A percentile compares a stretch with the other conserved stretches of the same genome.
Evolutionary conservation across 2,888 invertebrate species (phyloP).

Genomic region (Chelonus formosanus): DNA sequence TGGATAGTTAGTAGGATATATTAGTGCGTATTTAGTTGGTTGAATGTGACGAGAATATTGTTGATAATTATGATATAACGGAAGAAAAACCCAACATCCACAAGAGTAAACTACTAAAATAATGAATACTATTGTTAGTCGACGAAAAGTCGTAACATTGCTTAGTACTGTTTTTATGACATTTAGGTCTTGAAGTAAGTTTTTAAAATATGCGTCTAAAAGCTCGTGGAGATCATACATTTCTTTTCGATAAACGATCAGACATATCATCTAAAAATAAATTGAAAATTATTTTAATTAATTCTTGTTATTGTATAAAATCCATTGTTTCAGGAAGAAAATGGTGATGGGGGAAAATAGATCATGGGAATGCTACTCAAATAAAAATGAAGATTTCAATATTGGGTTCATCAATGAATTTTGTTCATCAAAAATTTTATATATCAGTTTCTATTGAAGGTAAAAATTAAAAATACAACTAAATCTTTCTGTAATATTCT

Average conservation of each 20-base stretch:
- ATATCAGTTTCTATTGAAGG: too few species aligned
- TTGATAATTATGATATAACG: constrained; percentile 25
- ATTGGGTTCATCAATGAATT: too few species aligned
- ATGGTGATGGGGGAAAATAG: too few species aligned
- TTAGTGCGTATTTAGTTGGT: constrained; percentile 29
- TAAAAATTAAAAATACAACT: neutral
- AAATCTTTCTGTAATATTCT: constrained; percentile 20
- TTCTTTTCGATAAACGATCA: too few species aligned
- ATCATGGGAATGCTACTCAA: too few species aligned
- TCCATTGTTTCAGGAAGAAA: too few species aligned
- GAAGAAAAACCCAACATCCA: constrained; percentile 4
- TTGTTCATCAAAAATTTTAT: too few species aligned
- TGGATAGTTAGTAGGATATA: constrained; percentile 38
- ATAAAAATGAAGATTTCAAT: too few species aligned
- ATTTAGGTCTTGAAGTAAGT: neutral
- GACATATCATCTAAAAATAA: too few species aligned
- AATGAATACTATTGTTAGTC: neutral
- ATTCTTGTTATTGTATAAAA: too few species aligned
- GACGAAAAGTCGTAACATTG: constrained; percentile 1
- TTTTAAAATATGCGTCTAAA: constrained; percentile 16
- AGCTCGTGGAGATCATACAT: constrained; percentile 21
- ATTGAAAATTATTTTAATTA: too few species aligned
- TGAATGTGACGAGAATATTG: constrained; percentile 17
- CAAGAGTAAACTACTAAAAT: neutral
- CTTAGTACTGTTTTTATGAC: neutral